These are phyloP conservation scores for Fragum whitleyi DNA, from an alignment of 2,888 invertebrate species.

Conservation along the genomic window DNA sequence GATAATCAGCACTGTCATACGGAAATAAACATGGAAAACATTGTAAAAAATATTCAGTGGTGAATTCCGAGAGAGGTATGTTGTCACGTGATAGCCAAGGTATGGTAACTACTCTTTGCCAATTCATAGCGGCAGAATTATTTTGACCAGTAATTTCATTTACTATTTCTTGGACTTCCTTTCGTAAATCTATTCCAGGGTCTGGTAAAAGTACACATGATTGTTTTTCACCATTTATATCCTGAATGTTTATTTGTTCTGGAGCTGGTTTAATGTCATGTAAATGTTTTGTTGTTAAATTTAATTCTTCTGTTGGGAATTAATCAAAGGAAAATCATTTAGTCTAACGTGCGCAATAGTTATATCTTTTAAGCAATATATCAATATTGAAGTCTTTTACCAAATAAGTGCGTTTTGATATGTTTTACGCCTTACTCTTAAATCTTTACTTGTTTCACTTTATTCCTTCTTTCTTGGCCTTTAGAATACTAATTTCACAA, in stretches of 20 bases:
- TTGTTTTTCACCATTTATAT: slow-evolving; percentile 28
- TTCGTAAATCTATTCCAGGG: slow-evolving; percentile 14
- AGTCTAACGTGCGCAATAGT: slow-evolving; percentile 43
- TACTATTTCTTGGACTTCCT: slow-evolving; percentile 35
- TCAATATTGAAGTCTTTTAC: slow-evolving; percentile 56
- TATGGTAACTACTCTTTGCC: slow-evolving; percentile 27
- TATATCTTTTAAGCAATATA: slow-evolving; percentile 53
- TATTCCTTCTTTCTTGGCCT: slow-evolving; percentile 49
- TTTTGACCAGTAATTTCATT: slow-evolving; percentile 28
- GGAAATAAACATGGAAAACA: slow-evolving; percentile 66
- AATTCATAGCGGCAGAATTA: slow-evolving; percentile 20
- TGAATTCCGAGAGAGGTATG: slow-evolving; percentile 64
- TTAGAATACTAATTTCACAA: slow-evolving; percentile 47
- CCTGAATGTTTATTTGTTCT: slow-evolving; percentile 36
- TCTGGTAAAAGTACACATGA: slow-evolving; percentile 48
- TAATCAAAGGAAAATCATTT: slow-evolving; percentile 33
- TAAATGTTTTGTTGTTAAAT: slow-evolving; percentile 7
- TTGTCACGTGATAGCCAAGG: slow-evolving; percentile 65
- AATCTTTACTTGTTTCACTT: slow-evolving; percentile 60
- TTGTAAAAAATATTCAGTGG: slow-evolving; percentile 60
- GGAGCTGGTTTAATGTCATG: slow-evolving; percentile 54
- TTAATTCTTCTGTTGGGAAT: slow-evolving; percentile 18
- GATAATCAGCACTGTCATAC: slow-evolving; percentile 63
- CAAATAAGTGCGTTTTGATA: slow-evolving; percentile 51
- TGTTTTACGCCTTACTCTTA: slow-evolving; percentile 41